Conservation (phyloP, 2,113 vertebrate genomes). For the Ochotona curzoniae region DNA sequence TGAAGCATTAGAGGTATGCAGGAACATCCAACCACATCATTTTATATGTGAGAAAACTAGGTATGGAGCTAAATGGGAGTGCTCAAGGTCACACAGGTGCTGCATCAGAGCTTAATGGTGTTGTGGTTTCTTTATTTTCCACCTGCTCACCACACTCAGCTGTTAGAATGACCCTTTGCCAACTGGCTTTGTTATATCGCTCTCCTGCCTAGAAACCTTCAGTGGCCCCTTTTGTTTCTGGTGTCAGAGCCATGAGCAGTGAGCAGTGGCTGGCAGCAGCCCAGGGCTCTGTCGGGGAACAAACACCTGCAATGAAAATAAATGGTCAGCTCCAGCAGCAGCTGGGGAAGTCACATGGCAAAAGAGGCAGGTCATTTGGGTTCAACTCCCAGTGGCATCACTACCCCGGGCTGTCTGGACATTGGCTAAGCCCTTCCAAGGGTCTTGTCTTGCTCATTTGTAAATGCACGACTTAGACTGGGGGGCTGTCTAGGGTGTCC, state of each 20-base stretch:
- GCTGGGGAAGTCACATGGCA: not conserved
- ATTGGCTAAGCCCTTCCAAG: not conserved
- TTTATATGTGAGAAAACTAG: constrained; percentile 22
- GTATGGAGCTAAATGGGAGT: not conserved
- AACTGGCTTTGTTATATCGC: not conserved
- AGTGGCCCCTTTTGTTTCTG: not conserved
- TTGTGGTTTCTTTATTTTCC: constrained; percentile 32
- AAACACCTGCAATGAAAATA: constrained; percentile 3
- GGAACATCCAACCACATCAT: not conserved
- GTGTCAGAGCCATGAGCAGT: not conserved
- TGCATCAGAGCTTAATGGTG: not conserved
- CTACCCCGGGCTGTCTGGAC: not conserved
- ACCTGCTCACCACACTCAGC: constrained; percentile 22
- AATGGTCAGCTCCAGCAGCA: constrained; percentile 19
- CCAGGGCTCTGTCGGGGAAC: not conserved
- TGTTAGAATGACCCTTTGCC: not conserved
- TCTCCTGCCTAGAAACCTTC: constrained; percentile 24
- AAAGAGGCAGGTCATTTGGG: not conserved
- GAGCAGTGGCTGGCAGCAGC: constrained; percentile 5
- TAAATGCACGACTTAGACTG: not conserved
- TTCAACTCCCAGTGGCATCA: not conserved
- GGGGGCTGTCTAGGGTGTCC: too few relatives aligned
- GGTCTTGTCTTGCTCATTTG: not conserved
- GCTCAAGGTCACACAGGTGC: constrained; percentile 10
- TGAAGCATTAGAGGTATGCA: not conserved